A percentile compares a stretch with the other conserved stretches of the same genome.
Conservation (phyloP, 2,888 invertebrate species). For the Agrypnus murinus region DNA sequence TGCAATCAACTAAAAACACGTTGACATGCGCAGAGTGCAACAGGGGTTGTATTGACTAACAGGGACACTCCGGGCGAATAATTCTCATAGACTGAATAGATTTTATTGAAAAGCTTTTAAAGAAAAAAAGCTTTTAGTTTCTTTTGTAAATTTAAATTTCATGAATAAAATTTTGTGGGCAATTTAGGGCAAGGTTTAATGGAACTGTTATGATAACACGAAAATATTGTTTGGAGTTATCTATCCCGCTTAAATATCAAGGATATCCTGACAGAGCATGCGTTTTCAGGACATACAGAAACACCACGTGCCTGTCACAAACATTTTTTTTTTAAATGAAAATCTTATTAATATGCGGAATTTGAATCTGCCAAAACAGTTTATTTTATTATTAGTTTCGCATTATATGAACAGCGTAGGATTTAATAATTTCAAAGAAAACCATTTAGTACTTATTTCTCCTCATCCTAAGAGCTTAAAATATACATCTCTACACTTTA, state of each 20-base stretch:
- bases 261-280: conserved; percentile 3
- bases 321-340: too few relatives aligned
- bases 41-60: conserved; percentile 33
- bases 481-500: too few relatives aligned
- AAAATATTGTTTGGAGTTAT: background rate
- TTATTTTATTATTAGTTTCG: too few relatives aligned
- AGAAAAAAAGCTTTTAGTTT: too few relatives aligned
- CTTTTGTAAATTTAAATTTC: background rate
- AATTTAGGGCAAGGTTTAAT: background rate
- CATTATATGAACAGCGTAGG: too few relatives aligned
- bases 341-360: too few relatives aligned
- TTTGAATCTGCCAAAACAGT: too few relatives aligned
- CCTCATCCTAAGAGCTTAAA: too few relatives aligned
- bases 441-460: too few relatives aligned
- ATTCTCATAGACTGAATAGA: conserved; percentile 14
- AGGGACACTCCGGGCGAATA: conserved; percentile 1
- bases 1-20: conserved; percentile 22
- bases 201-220: too few relatives aligned
- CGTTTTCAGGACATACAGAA: background rate
- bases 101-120: background rate
- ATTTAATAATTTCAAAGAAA: too few relatives aligned
- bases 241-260: conserved; percentile 11
- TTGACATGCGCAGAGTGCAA: conserved; percentile 18
- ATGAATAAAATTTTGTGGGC: background rate
- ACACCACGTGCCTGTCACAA: conserved; percentile 18